Conservation (phyloP, 2,888 invertebrate genomes). For the Agrochola lota region DNA sequence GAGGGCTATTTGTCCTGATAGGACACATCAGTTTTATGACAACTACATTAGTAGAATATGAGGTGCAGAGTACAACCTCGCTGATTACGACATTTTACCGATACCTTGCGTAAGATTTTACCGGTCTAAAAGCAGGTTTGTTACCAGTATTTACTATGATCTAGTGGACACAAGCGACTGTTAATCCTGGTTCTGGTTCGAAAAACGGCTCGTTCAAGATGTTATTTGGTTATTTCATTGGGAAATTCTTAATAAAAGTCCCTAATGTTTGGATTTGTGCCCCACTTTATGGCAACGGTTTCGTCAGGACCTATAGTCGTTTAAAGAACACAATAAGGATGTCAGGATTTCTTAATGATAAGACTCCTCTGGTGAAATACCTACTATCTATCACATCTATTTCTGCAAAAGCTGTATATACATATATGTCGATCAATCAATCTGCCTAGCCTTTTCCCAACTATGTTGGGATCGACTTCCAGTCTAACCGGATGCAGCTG, state of each 20-base stretch:
- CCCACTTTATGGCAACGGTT: background rate
- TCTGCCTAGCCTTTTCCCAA: no score
- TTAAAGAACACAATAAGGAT: background rate
- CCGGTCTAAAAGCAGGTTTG: background rate
- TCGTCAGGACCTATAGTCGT: background rate
- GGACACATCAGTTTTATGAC: conserved; percentile 14
- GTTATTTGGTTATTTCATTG: background rate
- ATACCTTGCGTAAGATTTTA: conserved; percentile 5
- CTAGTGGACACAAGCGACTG: no score
- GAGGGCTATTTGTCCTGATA: conserved; percentile 28
- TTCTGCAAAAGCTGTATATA: no score
- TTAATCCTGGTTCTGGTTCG: background rate
- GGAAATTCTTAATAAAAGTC: background rate
- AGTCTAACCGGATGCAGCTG: no score
- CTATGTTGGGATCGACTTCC: no score
- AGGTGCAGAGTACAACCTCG: background rate
- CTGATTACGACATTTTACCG: conserved; percentile 1
- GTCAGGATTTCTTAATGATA: background rate
- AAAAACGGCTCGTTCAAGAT: background rate
- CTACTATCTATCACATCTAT: background rate
- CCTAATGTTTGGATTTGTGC: background rate
- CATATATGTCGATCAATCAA: no score
- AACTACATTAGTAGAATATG: conserved; percentile 1
- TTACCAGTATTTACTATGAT: background rate
- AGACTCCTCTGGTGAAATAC: background rate